Conservation (phyloP, 2,113 vertebrate species). For the Otolemur garnettii region DNA sequence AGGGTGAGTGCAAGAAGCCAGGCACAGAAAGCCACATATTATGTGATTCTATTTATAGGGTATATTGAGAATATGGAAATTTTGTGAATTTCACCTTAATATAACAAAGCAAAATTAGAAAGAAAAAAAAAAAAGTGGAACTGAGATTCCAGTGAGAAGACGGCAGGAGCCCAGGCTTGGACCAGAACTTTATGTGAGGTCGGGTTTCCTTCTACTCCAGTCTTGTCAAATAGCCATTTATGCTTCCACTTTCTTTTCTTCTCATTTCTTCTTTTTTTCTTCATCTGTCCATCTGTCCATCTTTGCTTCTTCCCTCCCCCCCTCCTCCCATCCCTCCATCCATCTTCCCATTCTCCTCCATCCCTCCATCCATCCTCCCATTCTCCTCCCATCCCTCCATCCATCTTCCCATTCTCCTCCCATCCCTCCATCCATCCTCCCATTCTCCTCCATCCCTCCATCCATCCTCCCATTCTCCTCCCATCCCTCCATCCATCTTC, state of each 20-base stretch:
- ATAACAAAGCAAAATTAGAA: not conserved
- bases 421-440: not conserved
- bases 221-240: not conserved
- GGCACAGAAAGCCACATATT: not conserved
- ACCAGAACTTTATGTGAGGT: accelerated
- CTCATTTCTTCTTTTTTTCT: not conserved
- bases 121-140: not conserved
- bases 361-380: not conserved
- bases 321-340: no score
- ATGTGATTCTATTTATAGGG: not conserved
- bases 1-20: not conserved
- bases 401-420: no score
- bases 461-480: no score
- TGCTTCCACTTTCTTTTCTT: not conserved
- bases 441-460: no score
- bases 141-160: not conserved
- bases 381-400: no score
- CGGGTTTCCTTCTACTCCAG: not conserved
- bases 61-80: not conserved
- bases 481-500: no score
- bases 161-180: not conserved
- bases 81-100: not conserved
- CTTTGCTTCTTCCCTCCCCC: not conserved
- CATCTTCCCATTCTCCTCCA: no score
- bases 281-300: no score